A percentile compares a stretch with the other conserved stretches of the same genome.
Conservation (phyloP, 92 coral and sea anemone species). For the Epizoanthus illoricatus region DNA sequence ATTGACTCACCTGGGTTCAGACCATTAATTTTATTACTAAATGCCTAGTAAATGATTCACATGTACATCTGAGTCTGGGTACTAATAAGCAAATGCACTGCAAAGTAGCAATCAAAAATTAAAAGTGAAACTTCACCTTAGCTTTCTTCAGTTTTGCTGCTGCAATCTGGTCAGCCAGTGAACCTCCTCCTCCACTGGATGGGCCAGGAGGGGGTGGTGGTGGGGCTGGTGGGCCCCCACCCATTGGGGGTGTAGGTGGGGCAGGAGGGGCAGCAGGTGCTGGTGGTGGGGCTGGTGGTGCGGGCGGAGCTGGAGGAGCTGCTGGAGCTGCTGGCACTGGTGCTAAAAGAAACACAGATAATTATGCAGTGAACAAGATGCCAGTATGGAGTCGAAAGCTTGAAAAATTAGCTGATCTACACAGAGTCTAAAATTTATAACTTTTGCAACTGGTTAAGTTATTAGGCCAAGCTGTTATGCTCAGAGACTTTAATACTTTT, state of each 20-base stretch:
- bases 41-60: too few species aligned
- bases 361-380: too few species aligned
- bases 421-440: too few species aligned
- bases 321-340: constrained; percentile 44
- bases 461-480: too few species aligned
- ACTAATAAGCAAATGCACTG: not conserved
- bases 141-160: constrained; percentile 96
- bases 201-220: constrained; percentile 85
- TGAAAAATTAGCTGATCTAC: too few species aligned
- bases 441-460: too few species aligned
- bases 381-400: too few species aligned
- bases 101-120: not conserved
- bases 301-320: constrained; percentile 51
- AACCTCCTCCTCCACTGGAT: constrained; percentile 89
- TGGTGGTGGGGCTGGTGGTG: constrained; percentile 70
- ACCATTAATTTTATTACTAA: too few species aligned
- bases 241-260: constrained; percentile 76
- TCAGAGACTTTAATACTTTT: too few species aligned
- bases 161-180: constrained; percentile 95
- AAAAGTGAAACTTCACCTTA: constrained; percentile 46
- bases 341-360: not conserved
- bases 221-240: constrained; percentile 68
- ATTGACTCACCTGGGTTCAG: too few species aligned
- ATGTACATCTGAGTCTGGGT: too few species aligned
- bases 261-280: constrained; percentile 90